Base-by-base conservation (phyloP, 2,888 invertebrate species). In the Tillus elongatus region DNA sequence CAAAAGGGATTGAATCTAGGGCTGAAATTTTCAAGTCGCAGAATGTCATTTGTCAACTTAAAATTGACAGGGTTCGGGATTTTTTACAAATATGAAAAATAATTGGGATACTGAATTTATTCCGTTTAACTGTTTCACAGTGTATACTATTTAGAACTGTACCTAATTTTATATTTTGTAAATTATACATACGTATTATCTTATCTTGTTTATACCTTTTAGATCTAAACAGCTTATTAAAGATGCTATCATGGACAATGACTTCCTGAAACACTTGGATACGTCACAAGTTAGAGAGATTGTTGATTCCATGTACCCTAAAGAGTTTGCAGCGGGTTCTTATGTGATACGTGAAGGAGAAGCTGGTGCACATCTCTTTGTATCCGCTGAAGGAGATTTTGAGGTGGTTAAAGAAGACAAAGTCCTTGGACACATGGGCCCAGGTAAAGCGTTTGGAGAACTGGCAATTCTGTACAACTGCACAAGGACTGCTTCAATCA, bases 401-500 rank as follows among this genome's bases (percentile, higher is more conserved):
- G 78, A 81, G 57, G 79, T 82, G 3, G 70, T 75, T 30, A 77
- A 80, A 50, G 76, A 77, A 42, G 73, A 69, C 15, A 70, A 72
- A 45, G 68, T 72, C 2, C 61, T 82, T 33, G 79, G 80, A 1
- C 70, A 68, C 35, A 73, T 82, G 71, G 73, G 74, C 3, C 70
- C 79, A 0, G 81, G 81, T 3, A 70, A 74, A 69, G 66, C 79
- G 57, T 58, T 82, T 69, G 81, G 82, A 10, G 82, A 82, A 58
- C 61, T 82, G 35, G 82, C 82, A n/a, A 74, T 83, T 46, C 65
- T 83, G 3, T 83, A 83, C 63, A 82, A 82, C 60, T 82, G 82
- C 58, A 79, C 77, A 8, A 61, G 79, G 43, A 80, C 79, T 2
- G 79, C 79, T 2, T 75, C 77, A 2, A 75, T 80, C 31, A 61